Conservation (phyloP, 2,888 invertebrate genomes). For the Beris morrisii region DNA sequence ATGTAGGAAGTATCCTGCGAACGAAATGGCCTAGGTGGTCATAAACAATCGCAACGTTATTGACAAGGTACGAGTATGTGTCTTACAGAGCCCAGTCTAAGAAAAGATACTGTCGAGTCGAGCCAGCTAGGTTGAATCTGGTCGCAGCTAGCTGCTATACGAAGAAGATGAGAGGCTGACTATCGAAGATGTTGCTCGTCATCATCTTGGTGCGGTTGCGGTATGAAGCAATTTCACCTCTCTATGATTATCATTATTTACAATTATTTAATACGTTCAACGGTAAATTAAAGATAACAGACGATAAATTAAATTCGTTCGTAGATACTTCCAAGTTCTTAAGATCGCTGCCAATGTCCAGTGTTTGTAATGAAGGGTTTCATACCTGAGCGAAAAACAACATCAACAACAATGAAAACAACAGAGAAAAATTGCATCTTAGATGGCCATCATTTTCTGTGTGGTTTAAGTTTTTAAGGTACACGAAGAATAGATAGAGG, state of each 20-base stretch:
- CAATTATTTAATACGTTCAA: conserved; percentile 19
- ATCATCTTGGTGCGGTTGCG: background rate
- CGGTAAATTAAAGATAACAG: conserved; percentile 17
- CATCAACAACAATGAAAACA: background rate
- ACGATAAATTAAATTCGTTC: conserved; percentile 18
- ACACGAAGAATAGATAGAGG: too few relatives aligned
- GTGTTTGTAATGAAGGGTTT: conserved; percentile 7
- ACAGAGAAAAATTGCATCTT: conserved; percentile 20
- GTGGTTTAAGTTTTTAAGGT: too few relatives aligned
- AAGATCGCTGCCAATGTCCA: background rate
- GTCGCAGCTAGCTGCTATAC: too few relatives aligned
- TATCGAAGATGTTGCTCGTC: too few relatives aligned
- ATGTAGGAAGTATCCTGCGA: too few relatives aligned
- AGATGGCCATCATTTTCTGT: conserved; percentile 1
- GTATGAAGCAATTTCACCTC: conserved; percentile 9
- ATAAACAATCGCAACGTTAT: too few relatives aligned
- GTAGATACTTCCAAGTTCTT: background rate
- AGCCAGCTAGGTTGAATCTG: too few relatives aligned
- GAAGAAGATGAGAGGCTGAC: too few relatives aligned
- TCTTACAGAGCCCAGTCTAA: too few relatives aligned
- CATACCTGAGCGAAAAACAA: background rate
- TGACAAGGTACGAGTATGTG: too few relatives aligned
- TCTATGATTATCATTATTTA: conserved; percentile 21
- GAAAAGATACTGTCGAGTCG: too few relatives aligned
- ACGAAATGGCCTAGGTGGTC: too few relatives aligned